A percentile compares a stretch with the other conserved stretches of the same genome.
These are phyloP conservation scores for Psittacula derbiana DNA, from an alignment of 2,797 vertebrate species.

Conservation along the genomic window DNA sequence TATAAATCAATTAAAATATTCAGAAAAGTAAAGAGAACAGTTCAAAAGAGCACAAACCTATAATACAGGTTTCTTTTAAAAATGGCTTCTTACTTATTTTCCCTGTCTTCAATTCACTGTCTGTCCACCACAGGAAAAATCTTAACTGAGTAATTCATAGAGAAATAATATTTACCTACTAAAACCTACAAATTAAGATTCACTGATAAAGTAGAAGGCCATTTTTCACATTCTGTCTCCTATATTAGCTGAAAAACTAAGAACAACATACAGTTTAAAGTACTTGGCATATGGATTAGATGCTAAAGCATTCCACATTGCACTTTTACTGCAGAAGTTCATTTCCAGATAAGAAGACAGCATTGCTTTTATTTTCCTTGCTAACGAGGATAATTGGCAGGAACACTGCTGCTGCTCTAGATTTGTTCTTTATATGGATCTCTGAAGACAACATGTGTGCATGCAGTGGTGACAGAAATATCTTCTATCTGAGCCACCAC, in stretches of 20 bases:
- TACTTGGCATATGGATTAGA: conserved; percentile 22
- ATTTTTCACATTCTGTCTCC: background rate
- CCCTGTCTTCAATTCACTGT: conserved; percentile 9
- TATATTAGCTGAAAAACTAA: conserved; percentile 25
- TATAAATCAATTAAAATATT: conserved; percentile 31
- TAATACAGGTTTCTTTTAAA: conserved; percentile 7
- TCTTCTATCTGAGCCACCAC: conserved; percentile 73
- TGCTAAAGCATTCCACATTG: conserved; percentile 39
- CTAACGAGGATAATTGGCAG: conserved; percentile 75
- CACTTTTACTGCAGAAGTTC: conserved; percentile 50
- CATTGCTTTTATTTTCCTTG: conserved; percentile 50
- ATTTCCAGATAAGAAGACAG: conserved; percentile 69
- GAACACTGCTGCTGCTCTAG: conserved; percentile 38
- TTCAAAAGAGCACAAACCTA: conserved; percentile 31
- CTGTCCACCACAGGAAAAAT: conserved; percentile 19
- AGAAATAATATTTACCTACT: background rate
- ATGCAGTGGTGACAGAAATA: conserved; percentile 71
- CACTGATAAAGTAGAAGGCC: background rate
- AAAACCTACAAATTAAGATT: background rate
- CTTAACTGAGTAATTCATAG: conserved; percentile 28
- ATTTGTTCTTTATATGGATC: conserved; percentile 63
- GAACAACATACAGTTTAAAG: background rate
- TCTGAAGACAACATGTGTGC: conserved; percentile 72
- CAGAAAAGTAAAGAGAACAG: conserved; percentile 33
- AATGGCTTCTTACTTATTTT: background rate